Percentiles rank a stretch among this genome's conserved stretches.
These are phyloP conservation scores for Acanthurus tractus DNA, from an alignment of 2,797 vertebrate genomes.

Conservation along the genomic window DNA sequence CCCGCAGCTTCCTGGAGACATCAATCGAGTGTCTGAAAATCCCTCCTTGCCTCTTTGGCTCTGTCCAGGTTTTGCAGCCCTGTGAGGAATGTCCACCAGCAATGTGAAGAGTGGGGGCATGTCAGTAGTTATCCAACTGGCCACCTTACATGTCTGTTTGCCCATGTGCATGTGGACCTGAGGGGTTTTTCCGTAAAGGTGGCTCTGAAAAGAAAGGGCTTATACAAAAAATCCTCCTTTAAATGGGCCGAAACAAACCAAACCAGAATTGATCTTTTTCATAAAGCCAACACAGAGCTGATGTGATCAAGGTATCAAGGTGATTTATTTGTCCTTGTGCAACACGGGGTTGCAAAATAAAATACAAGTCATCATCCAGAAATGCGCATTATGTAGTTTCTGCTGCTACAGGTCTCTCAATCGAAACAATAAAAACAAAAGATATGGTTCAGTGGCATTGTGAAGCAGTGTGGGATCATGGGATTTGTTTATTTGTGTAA, in stretches of 20 bases:
- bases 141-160: conserved; percentile 44
- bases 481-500: too few relatives aligned
- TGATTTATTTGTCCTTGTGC: too few relatives aligned
- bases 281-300: neutral
- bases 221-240: neutral
- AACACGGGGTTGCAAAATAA: too few relatives aligned
- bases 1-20: conserved; percentile 63
- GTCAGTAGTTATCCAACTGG: conserved; percentile 41
- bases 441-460: too few relatives aligned
- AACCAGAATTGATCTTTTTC: conserved; percentile 9
- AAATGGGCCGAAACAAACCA: conserved; percentile 12
- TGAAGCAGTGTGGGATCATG: too few relatives aligned
- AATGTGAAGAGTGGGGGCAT: conserved; percentile 57
- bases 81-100: conserved; percentile 76
- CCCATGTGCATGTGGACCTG: conserved; percentile 24
- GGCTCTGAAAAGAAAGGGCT: neutral
- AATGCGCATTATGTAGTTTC: too few relatives aligned
- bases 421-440: too few relatives aligned
- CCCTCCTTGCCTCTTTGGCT: conserved; percentile 30
- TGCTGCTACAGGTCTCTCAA: too few relatives aligned
- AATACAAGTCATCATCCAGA: too few relatives aligned
- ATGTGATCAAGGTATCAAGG: neutral
- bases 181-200: neutral
- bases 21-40: conserved; percentile 46
- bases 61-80: conserved; percentile 65